Percentiles rank a stretch among this genome's conserved stretches.
phyloP scores from a whole-genome alignment of 2,797 vertebrate genomes.

The Pagetopsis macropterus region DNA sequence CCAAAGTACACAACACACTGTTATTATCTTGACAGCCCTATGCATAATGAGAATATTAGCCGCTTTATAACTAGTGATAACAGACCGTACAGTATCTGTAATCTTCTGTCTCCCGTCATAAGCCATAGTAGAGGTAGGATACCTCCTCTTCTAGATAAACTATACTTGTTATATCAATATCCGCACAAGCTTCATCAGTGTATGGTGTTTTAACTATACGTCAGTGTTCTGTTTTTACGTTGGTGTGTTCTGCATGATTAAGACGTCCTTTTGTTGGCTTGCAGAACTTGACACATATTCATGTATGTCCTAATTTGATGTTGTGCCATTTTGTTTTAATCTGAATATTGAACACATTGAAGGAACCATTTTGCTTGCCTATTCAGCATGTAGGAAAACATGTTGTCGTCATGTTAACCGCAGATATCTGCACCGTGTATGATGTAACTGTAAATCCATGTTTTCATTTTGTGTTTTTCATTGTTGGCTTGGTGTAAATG shows the following conservation, averaged over 20 bases:
- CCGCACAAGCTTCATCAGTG: constrained; percentile 63
- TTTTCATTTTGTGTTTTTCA: constrained; percentile 27
- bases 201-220: constrained; percentile 66
- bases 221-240: constrained; percentile 57
- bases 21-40: constrained; percentile 44
- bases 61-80: constrained; percentile 40
- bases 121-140: constrained; percentile 56
- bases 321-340: constrained; percentile 45
- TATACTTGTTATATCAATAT: constrained; percentile 50
- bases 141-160: constrained; percentile 37
- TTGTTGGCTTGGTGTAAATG: constrained; percentile 24
- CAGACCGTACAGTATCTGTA: constrained; percentile 45
- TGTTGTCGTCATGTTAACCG: constrained; percentile 31
- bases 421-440: constrained; percentile 28
- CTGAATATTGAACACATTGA: constrained; percentile 19
- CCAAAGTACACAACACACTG: constrained; percentile 29
- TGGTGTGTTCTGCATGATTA: constrained; percentile 58
- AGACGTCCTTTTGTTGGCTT: constrained; percentile 34
- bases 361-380: constrained; percentile 24
- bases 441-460: constrained; percentile 46
- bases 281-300: constrained; percentile 19
- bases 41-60: constrained; percentile 41
- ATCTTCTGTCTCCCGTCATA: constrained; percentile 46
- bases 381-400: constrained; percentile 19
- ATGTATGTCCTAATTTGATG: constrained; percentile 30